Evolutionary conservation across 2,888 invertebrate species (phyloP), one percentile per base, ranked within the genome.

Genomic region (Euclidia mi): DNA sequence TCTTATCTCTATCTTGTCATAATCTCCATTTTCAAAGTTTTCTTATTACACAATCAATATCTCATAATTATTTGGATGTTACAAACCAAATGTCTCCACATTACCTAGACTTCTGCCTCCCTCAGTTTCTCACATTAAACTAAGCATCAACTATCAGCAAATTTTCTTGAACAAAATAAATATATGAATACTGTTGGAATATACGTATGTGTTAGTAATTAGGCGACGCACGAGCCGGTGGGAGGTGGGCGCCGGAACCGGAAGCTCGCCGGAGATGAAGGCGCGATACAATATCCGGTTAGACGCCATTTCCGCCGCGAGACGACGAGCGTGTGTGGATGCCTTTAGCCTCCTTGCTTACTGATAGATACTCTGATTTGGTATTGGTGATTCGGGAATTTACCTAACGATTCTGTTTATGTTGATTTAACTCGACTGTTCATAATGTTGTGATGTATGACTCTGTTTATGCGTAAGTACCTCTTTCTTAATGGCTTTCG

Each of bases 251-350:
- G 84, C 82, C 87, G 91, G 92, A 92, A 90, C 84, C 89, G 94
- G 93, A 93, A 91, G 91, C 88, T 69, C 82, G 87, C 94, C 94
- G 94, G 94, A 94, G 94, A 94, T 94, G 94, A 94, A 94, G 94
- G 91, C 94, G 91, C 94, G 94, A 94, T 94, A 94, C 94, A 94
- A 94, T 94, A 94, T 94, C 94, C 94, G 94, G 94, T 92, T 91
- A 89, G 91, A 90, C 91, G 92, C 93, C 90, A 92, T 93, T 92
- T 94, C 94, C 94, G 92, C 90, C 91, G 89, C 89, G 91, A 88
- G 90, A 90, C 86, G 88, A 82, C 83, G 83, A 83, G 81, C 84
- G 87, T 89, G 88, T 91, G 90, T 87, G 86, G 78, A 80, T 72
- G 80, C 83, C 87, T 85, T 80, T 81, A 69, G 61, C 60, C 56